Percentiles rank a stretch among this genome's conserved stretches.
These are phyloP conservation scores for Clarias pachynema DNA, from an alignment of 2,797 vertebrate species.

Conservation along the genomic window DNA sequence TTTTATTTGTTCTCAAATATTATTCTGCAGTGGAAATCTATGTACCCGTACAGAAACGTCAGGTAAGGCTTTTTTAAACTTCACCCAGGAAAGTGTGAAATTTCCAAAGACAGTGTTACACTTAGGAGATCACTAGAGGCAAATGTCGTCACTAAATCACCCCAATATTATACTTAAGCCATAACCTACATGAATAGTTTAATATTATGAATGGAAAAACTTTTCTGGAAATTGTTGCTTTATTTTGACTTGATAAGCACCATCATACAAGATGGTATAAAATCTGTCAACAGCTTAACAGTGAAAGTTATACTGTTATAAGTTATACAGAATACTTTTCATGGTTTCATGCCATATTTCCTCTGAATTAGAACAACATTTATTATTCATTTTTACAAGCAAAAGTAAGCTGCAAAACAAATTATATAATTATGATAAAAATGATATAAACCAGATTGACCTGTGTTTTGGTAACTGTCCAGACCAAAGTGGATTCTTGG, in stretches of 20 bases:
- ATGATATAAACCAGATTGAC: neutral
- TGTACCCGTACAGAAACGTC: neutral
- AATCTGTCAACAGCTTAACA: neutral
- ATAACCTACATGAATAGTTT: neutral
- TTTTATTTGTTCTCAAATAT: constrained; percentile 43
- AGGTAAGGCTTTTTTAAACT: neutral
- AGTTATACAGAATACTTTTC: too few species aligned
- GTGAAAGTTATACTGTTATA: neutral
- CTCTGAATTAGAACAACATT: neutral
- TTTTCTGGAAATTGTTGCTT: neutral
- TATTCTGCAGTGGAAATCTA: constrained; percentile 7
- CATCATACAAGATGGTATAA: neutral
- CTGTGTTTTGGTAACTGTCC: neutral
- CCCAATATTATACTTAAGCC: neutral
- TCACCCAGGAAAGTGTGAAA: neutral
- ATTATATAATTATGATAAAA: neutral
- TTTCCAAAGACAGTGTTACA: neutral
- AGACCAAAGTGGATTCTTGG: neutral
- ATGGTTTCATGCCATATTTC: neutral
- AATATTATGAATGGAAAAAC: neutral
- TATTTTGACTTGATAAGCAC: neutral
- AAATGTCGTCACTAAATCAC: neutral
- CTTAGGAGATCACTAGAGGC: neutral
- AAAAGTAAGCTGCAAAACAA: neutral
- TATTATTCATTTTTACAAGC: neutral